Base-by-base conservation (phyloP, 2,888 invertebrate species). In the Chelonus formosanus region DNA sequence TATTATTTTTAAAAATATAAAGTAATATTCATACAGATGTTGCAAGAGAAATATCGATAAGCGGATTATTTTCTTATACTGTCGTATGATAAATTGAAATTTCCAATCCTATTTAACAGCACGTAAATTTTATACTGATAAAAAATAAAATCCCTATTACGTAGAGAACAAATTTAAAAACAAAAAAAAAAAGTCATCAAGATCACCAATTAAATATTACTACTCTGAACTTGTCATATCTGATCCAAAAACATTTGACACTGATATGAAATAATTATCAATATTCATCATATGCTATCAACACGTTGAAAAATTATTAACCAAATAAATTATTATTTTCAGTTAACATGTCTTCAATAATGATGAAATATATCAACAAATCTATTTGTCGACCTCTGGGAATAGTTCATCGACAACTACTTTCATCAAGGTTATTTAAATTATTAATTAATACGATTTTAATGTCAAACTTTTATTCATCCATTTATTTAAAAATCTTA, bases 371-470 rank as follows among this genome's bases (percentile, higher is more conserved):
- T 2, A 20, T 71, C 48, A 52, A 57, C 55, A 58, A 53, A 5
- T 54, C 65, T 5, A 43, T 72, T 40, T 63, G 60, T 5, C 20
- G 20, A 20, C 58, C 50, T 32, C 58, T 70, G 45, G 57, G 65
- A 50, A 63, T 61, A 48, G 47, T 60, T 35, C 67, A 58, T 63
- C 67, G 70, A 5, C 58, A 67, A 8, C 52, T 66, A 58, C 71
- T 69, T 3, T 67, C 68, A 10, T 47, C 55, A 63, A 71, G 71
- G 71, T 71, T 71, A 63, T 67, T 52, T 32, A 52, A 31, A 52
- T 7, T 32, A 32, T 20, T 7, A 32, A 52, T 52, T 52, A 52
- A 7, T 52, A 31, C 7, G 4, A 32, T 8, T 31, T 32, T 66
- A 67, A 55, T 63, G 43, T 35, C 55, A 45, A 58, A 3, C 2